Evolutionary conservation across 2,888 invertebrate genomes (phyloP), one percentile per base, ranked within the genome.

Genomic region (Ceraclea dissimilis): DNA sequence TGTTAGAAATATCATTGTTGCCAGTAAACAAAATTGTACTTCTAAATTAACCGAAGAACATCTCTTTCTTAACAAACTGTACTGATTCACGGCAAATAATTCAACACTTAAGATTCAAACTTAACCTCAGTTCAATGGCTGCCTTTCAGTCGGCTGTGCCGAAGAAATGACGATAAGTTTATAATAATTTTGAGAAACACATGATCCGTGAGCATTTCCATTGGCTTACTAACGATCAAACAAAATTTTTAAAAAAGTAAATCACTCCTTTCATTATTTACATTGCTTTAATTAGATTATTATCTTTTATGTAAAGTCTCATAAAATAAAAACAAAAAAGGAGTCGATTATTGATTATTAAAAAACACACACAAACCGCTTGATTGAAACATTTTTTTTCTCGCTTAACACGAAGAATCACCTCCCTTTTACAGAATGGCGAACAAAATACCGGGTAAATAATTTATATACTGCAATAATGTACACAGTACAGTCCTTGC

Each of bases 401-500:
- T 26, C 26, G 26, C 39, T 39, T 39, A 39, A 39, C 39, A 39
- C 39, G 16, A 39, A 13, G 39, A 39, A n/a, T 39, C 39, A 39
- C 39, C 39, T 39, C 39, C 39, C 39, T 39, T 39, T 39, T 39
- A 39, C 39, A 39, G 39, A 39, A 39, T 39, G 39, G 39, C 39
- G 39, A 39, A 39, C 39, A 39, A 39, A 39, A 39, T 39, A 39
- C 13, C 39, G 39, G 39, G 39, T 39, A 39, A 39, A 39, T 39
- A 39, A 39, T 39, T 39, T 39, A 39, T 39, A n/a, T 39, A 39
- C 39, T 39, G 39, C 39, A 39, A 46, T 18, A 46, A 46, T 19
- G 20, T 46, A 46, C 46, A 43, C 22, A 20, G n/a, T 51, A 51
- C 55, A 56, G 47, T 56, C 55, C 55, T 22, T 51, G 55, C 55